Evolutionary conservation across 2,113 vertebrate species (phyloP).

Genomic region (Cariama cristata): DNA sequence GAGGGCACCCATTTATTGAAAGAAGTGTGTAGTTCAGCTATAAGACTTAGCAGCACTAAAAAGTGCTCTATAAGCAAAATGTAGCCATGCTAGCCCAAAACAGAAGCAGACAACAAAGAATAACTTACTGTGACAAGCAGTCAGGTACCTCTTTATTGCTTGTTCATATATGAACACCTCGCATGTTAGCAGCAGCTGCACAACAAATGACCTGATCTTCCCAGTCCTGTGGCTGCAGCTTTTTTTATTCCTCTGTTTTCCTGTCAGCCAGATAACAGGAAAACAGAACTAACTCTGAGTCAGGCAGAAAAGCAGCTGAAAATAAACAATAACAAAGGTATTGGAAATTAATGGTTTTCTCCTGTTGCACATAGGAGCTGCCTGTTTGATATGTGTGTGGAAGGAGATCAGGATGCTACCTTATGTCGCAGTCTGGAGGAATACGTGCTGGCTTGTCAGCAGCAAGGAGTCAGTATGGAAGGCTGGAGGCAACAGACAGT

Average conservation of each 20-base stretch:
- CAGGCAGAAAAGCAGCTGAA: not conserved
- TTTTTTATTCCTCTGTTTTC: not conserved
- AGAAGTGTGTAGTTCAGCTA: not conserved
- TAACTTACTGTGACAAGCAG: not conserved
- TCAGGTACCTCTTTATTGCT: not conserved
- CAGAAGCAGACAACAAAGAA: not conserved
- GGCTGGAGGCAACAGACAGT: slow-evolving; percentile 53
- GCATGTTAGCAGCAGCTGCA: not conserved
- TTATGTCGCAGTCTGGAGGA: slow-evolving; percentile 65
- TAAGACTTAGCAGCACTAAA: not conserved
- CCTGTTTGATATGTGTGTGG: slow-evolving; percentile 50
- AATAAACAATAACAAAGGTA: not conserved
- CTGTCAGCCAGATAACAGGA: not conserved
- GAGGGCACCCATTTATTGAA: not conserved
- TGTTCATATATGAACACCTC: not conserved
- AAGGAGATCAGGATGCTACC: not conserved
- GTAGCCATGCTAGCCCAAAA: not conserved
- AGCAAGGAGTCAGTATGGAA: slow-evolving; percentile 27
- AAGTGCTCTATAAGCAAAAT: not conserved
- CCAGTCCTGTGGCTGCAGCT: fast-evolving
- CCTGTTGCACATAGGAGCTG: slow-evolving; percentile 42
- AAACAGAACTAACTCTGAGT: not conserved
- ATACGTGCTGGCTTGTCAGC: slow-evolving; percentile 61
- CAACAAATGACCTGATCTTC: not conserved
- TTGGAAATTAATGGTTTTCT: not conserved